These are phyloP conservation scores for Drosophila parvula DNA, from an alignment of 1,140 invertebrate genomes.

Conservation along the genomic window DNA sequence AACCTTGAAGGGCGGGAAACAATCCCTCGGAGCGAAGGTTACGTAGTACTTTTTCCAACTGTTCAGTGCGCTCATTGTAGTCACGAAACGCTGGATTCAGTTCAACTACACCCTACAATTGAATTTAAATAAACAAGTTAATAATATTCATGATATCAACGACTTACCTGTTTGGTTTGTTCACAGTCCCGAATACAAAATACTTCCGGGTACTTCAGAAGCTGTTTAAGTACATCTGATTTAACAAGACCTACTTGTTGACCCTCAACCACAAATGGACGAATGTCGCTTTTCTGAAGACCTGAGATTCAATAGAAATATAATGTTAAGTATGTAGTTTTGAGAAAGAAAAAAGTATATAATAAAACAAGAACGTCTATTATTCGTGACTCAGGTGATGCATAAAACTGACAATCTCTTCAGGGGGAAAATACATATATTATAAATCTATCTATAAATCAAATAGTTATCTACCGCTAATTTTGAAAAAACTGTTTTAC, in stretches of 20 bases:
- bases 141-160: neutral
- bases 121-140: neutral
- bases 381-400: too few species aligned
- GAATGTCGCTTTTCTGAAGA: slow-evolving; percentile 90
- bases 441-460: too few species aligned
- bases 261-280: slow-evolving; percentile 93
- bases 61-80: slow-evolving; percentile 90
- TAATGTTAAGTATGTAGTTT: slow-evolving; percentile 4
- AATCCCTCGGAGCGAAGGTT: slow-evolving; percentile 88
- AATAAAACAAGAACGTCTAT: too few species aligned
- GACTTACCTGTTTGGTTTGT: slow-evolving; percentile 73
- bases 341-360: neutral
- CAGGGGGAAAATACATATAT: too few species aligned
- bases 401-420: too few species aligned
- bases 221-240: slow-evolving; percentile 91
- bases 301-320: slow-evolving; percentile 84
- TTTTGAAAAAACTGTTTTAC: too few species aligned
- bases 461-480: too few species aligned
- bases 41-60: slow-evolving; percentile 91
- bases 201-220: slow-evolving; percentile 93
- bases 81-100: slow-evolving; percentile 93
- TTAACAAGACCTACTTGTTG: slow-evolving; percentile 94
- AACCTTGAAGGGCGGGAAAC: slow-evolving; percentile 90
- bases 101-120: slow-evolving; percentile 86
- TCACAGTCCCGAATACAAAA: slow-evolving; percentile 84